phyloP scores from a whole-genome alignment of 2,113 vertebrate species.

The Scomber scombrus region DNA sequence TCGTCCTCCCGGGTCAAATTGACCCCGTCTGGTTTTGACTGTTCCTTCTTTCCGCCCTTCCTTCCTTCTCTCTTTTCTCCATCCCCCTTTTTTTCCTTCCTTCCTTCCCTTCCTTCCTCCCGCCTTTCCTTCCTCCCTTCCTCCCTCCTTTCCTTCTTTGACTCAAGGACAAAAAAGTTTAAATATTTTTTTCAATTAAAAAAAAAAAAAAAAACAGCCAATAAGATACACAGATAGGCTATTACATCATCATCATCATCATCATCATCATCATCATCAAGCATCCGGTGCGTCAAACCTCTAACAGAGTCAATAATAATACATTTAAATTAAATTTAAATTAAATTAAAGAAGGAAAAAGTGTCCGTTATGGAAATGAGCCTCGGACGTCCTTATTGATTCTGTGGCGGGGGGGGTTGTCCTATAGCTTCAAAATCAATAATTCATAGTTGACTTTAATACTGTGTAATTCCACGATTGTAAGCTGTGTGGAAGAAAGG shows the following conservation, averaged over 20 bases:
- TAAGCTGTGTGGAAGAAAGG: conserved; percentile 25
- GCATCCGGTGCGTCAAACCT: conserved; percentile 37
- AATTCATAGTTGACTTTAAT: conserved; percentile 75
- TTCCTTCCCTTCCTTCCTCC: too few relatives aligned
- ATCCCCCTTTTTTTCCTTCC: too few relatives aligned
- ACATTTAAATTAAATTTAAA: too few relatives aligned
- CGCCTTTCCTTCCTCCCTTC: too few relatives aligned
- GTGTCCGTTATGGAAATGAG: conserved; percentile 37
- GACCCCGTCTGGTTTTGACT: too few relatives aligned
- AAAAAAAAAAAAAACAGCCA: conserved; percentile 27
- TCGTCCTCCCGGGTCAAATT: too few relatives aligned
- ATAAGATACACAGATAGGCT: conserved; percentile 41
- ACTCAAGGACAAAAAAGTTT: too few relatives aligned
- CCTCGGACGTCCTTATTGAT: conserved; percentile 55
- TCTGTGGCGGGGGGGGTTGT: conserved; percentile 1
- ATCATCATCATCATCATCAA: not conserved
- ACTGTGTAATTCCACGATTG: conserved; percentile 74
- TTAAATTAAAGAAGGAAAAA: conserved; percentile 14
- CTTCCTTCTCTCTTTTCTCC: too few relatives aligned
- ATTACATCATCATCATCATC: conserved; percentile 17
- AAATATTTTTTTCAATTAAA: too few relatives aligned
- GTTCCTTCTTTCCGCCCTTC: too few relatives aligned
- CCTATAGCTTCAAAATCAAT: conserved; percentile 60
- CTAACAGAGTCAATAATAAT: conserved; percentile 27
- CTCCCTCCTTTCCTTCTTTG: too few relatives aligned